A percentile compares a stretch with the other conserved stretches of the same genome.
Evolutionary conservation across 2,113 vertebrate species (phyloP).

Genomic region (Dryoscopus gambensis): DNA sequence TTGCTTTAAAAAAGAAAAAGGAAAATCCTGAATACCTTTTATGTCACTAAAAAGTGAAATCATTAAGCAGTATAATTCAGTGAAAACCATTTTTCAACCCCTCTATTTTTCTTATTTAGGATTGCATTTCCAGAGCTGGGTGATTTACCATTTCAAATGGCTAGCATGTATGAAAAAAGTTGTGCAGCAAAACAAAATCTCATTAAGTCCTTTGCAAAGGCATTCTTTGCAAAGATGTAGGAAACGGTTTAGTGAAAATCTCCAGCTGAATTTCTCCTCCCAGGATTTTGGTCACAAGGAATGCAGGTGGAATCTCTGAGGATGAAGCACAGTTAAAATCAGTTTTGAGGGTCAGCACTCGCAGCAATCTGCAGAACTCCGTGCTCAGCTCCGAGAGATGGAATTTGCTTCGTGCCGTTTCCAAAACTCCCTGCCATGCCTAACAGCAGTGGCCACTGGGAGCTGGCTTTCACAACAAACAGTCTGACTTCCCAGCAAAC

Average conservation of each 20-base stretch:
- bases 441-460: not conserved
- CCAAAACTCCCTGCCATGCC: not conserved
- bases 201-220: not conserved
- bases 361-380: not conserved
- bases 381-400: not conserved
- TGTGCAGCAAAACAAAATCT: not conserved
- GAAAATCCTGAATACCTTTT: not conserved
- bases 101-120: not conserved
- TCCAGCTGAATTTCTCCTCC: not conserved
- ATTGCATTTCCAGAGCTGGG: not conserved
- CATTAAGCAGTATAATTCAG: not conserved
- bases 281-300: not conserved
- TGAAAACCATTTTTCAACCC: not conserved
- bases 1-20: not conserved
- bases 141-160: not conserved
- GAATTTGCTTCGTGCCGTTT: not conserved
- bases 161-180: not conserved
- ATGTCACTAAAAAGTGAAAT: not conserved
- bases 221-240: not conserved
- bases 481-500: not conserved
- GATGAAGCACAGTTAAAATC: not conserved
- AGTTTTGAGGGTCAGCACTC: not conserved
- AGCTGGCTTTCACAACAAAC: not conserved
- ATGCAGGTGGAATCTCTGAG: not conserved
- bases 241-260: not conserved